Percentiles rank a stretch among this genome's conserved stretches.
phyloP scores from a whole-genome alignment of 2,113 vertebrate species.

The Eira barbara region DNA sequence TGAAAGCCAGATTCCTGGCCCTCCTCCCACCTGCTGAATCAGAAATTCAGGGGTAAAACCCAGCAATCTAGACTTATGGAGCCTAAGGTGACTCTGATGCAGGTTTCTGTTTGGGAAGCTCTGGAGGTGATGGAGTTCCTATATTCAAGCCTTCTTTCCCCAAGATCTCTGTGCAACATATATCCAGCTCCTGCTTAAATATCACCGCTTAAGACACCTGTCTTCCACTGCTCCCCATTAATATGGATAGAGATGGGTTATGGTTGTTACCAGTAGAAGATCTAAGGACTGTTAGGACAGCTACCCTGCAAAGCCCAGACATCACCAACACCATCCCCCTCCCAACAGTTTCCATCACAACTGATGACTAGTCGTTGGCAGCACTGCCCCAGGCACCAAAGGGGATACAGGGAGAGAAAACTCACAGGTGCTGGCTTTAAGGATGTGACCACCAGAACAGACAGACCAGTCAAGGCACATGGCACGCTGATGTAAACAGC shows the following conservation, averaged over 20 bases:
- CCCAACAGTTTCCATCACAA: not conserved
- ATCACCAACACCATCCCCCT: not conserved
- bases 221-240: not conserved
- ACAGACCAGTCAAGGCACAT: not conserved
- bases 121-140: not conserved
- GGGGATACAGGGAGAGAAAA: not conserved
- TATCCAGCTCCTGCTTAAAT: not conserved
- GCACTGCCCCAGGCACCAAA: not conserved
- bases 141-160: not conserved
- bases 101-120: not conserved
- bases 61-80: not conserved
- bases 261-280: not conserved
- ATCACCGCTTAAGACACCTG: not conserved
- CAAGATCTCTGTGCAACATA: not conserved
- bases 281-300: not conserved
- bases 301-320: too few relatives aligned
- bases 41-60: not conserved
- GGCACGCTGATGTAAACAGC: accelerated
- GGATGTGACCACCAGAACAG: not conserved
- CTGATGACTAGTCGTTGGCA: too few relatives aligned
- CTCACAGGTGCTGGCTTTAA: not conserved
- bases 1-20: not conserved
- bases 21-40: not conserved
- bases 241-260: not conserved
- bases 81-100: not conserved